These are phyloP conservation scores for Fabriciana adippe DNA, from an alignment of 2,888 invertebrate species.

Conservation along the genomic window DNA sequence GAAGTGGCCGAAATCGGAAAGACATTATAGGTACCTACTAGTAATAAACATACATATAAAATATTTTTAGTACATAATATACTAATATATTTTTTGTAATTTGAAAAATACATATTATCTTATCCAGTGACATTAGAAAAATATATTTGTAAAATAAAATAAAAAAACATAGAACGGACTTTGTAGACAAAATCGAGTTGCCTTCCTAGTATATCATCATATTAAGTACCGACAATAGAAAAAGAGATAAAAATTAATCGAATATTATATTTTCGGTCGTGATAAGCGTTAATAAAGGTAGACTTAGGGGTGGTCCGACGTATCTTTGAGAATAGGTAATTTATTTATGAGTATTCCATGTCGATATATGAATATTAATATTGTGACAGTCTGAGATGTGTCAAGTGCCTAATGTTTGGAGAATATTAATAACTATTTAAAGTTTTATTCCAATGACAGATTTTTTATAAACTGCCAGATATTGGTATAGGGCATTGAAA, in stretches of 20 bases:
- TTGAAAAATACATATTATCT: no score
- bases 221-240: not conserved
- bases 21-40: no score
- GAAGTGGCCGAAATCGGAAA: no score
- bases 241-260: conserved; percentile 1
- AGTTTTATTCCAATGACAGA: not conserved
- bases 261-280: conserved; percentile 43
- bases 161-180: no score
- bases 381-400: conserved; percentile 30
- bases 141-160: no score
- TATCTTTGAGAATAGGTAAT: conserved; percentile 65
- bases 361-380: conserved; percentile 69
- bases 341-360: conserved; percentile 68
- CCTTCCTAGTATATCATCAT: no score
- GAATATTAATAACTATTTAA: conserved; percentile 2
- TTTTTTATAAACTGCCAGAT: not conserved
- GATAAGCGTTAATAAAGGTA: conserved; percentile 54
- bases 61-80: no score
- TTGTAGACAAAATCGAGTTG: no score
- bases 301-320: conserved; percentile 64
- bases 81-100: no score
- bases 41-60: no score
- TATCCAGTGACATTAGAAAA: no score
- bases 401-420: conserved; percentile 20
- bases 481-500: not conserved